Base-by-base conservation (phyloP, 2,888 invertebrate species). In the Euphydryas editha region DNA sequence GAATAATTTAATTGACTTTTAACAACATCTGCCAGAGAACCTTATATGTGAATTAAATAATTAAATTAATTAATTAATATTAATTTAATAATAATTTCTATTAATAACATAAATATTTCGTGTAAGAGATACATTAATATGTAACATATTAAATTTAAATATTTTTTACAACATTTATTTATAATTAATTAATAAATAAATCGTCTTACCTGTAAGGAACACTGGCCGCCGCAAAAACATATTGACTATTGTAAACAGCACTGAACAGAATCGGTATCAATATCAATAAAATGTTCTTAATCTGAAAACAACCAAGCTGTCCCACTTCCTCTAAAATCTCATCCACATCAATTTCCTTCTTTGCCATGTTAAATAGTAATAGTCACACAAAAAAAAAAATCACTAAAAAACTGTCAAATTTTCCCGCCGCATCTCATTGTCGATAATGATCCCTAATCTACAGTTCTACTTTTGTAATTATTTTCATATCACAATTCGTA, bases 151-250 rank as follows among this genome's bases (percentile, higher is more conserved):
- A n/a, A n/a, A n/a, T n/a, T n/a, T n/a, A n/a, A n/a, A n/a, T n/a
- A n/a, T n/a, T n/a, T n/a, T n/a, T n/a, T n/a, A n/a, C n/a, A n/a
- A n/a, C n/a, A n/a, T n/a, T n/a, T n/a, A n/a, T n/a, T n/a, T n/a
- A n/a, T n/a, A n/a, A n/a, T n/a, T n/a, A n/a, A n/a, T n/a, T 20
- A 49, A 20, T 0, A 21, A 18, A 21, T 11, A 2, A 51, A 24
- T 11, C 0, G 13, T 47, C 70, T 66, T 47, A 93, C 93, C 93
- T 91, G 81, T 92, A 90, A n/a, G 82, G 78, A 1, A 91, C 76
- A 54, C 85, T 84, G 2, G 86, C 90, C 2, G 93, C 93, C 1
- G 91, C 88, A 73, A 94, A 94, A 55, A 93, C 86, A 69, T 93
- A 94, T 72, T 91, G 90, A 30, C 88, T 82, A 67, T 86, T 88